phyloP scores from a whole-genome alignment of 2,888 invertebrate species.

The Adelphocoris suturalis region DNA sequence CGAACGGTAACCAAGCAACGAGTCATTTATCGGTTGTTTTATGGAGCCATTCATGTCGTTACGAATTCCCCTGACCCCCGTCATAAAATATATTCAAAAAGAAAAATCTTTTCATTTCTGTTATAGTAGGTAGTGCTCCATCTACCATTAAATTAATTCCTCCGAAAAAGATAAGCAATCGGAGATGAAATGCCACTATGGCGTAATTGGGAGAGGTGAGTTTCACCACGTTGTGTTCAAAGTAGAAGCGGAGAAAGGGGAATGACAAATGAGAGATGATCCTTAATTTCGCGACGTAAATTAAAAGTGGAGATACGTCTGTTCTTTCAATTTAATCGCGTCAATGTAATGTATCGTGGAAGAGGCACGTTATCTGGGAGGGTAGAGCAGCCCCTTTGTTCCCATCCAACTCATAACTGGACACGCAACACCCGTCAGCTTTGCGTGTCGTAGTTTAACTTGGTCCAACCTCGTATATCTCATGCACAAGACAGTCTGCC shows the following conservation, averaged over 20 bases:
- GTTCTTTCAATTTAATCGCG: conserved; percentile 38
- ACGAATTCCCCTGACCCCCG: too few relatives aligned
- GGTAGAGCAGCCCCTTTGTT: conserved; percentile 6
- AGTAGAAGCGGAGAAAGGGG: background rate
- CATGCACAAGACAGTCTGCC: background rate
- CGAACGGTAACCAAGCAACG: too few relatives aligned
- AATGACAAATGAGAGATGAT: background rate
- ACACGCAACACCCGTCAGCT: conserved; percentile 30
- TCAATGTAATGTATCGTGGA: conserved; percentile 33
- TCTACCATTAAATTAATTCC: too few relatives aligned
- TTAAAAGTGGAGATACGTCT: background rate
- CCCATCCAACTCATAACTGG: background rate
- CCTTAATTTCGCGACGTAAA: background rate
- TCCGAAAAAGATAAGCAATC: too few relatives aligned
- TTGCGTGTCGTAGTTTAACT: conserved; percentile 32
- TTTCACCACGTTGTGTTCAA: background rate
- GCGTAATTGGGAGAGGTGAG: background rate
- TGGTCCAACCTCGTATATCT: conserved; percentile 22
- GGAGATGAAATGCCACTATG: background rate
- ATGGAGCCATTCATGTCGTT: too few relatives aligned
- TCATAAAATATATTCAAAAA: too few relatives aligned
- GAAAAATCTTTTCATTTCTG: too few relatives aligned
- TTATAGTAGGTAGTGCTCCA: too few relatives aligned
- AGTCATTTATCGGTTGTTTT: too few relatives aligned
- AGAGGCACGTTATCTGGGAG: background rate